phyloP scores from a whole-genome alignment of 2,113 vertebrate species.

The Gavialis gangeticus region DNA sequence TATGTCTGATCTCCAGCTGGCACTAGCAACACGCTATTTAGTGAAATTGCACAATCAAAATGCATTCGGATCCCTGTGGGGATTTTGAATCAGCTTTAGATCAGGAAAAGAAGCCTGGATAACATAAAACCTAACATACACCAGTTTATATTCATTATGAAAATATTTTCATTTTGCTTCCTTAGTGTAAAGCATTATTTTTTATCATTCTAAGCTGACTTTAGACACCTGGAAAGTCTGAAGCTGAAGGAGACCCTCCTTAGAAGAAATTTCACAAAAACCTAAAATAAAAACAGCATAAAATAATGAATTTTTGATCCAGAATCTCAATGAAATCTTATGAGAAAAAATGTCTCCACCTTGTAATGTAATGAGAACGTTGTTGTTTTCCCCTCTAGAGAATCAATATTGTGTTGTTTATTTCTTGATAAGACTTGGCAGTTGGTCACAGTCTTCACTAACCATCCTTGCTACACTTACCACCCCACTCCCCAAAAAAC shows the following conservation, averaged over 20 bases:
- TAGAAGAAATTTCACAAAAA: constrained; percentile 47
- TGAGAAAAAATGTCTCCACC: background rate
- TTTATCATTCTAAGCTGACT: constrained; percentile 32
- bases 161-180: constrained; percentile 29
- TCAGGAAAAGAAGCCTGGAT: constrained; percentile 24
- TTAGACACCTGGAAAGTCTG: constrained; percentile 21
- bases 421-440: background rate
- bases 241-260: constrained; percentile 30
- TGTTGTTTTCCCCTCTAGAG: background rate
- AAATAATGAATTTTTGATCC: constrained; percentile 51
- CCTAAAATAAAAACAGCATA: constrained; percentile 34
- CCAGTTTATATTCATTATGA: constrained; percentile 22
- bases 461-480: constrained; percentile 5
- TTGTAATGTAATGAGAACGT: constrained; percentile 40
- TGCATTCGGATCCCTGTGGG: background rate
- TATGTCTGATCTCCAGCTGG: background rate
- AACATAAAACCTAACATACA: background rate
- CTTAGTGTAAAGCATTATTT: constrained; percentile 22
- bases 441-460: background rate
- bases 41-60: constrained; percentile 14
- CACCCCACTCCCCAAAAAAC: background rate
- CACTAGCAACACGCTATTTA: background rate
- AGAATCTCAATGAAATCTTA: constrained; percentile 40
- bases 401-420: constrained; percentile 30
- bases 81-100: background rate